A percentile compares a stretch with the other conserved stretches of the same genome.
Conservation (phyloP, 2,888 invertebrate genomes). For the Escarpia spicata region DNA sequence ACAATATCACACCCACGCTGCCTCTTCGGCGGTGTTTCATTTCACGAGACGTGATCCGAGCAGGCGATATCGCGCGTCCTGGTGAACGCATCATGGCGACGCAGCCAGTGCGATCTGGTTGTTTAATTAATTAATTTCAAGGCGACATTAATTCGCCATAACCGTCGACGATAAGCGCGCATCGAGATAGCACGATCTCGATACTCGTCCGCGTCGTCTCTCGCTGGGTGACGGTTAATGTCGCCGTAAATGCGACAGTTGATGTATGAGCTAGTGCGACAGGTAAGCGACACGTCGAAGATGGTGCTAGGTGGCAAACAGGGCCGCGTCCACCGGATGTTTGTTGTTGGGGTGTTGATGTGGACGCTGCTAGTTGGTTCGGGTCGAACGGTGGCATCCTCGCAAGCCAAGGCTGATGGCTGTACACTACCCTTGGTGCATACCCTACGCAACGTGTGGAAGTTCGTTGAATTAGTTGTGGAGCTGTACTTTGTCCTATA, state of each 20-base stretch:
- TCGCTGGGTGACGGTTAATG: background rate
- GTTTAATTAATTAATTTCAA: background rate
- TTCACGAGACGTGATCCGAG: background rate
- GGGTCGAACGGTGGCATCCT: background rate
- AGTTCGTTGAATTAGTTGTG: too few relatives aligned
- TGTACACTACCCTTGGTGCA: too few relatives aligned
- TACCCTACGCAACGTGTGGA: too few relatives aligned
- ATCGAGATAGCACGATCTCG: background rate
- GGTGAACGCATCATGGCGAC: background rate
- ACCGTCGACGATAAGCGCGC: background rate
- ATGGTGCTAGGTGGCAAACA: background rate
- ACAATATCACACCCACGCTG: background rate
- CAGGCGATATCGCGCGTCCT: background rate
- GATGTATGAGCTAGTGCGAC: background rate
- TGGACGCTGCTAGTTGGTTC: background rate
- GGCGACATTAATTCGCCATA: background rate
- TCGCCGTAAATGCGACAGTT: constrained; percentile 1
- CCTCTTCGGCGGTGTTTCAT: background rate
- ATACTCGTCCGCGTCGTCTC: too few relatives aligned
- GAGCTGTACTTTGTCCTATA: too few relatives aligned
- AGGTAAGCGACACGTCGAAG: background rate
- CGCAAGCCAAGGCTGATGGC: too few relatives aligned
- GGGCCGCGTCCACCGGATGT: background rate
- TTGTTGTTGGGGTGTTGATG: background rate
- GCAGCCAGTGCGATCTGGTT: background rate